Conservation (phyloP, 2,888 invertebrate genomes). For the Drosophila pseudotalamancana region DNA sequence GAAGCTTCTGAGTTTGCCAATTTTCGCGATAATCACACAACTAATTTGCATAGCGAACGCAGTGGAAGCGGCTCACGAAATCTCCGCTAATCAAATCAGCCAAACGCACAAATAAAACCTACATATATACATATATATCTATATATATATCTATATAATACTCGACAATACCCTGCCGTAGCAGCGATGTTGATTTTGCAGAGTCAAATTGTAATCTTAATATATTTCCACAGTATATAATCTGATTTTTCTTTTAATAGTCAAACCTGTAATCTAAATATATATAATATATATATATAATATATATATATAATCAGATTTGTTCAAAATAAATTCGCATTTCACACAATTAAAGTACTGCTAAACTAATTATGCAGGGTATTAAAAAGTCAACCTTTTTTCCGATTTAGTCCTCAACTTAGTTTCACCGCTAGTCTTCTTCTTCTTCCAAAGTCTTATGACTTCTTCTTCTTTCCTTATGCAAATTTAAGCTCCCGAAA, state of each 20-base stretch:
- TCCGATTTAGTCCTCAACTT: too few relatives aligned
- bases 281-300: too few relatives aligned
- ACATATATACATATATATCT: constrained; percentile 3
- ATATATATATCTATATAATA: neutral
- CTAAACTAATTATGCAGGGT: too few relatives aligned
- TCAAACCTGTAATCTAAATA: too few relatives aligned
- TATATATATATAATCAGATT: too few relatives aligned
- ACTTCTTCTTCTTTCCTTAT: neutral
- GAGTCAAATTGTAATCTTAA: too few relatives aligned
- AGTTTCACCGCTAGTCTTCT: neutral
- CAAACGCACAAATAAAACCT: constrained; percentile 36
- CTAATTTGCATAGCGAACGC: constrained; percentile 68
- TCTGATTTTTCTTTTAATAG: too few relatives aligned
- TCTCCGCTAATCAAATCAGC: constrained; percentile 60
- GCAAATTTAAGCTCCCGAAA: constrained; percentile 23
- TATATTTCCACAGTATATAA: too few relatives aligned
- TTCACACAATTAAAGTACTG: too few relatives aligned
- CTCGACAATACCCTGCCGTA: neutral
- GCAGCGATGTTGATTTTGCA: neutral
- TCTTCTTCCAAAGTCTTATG: neutral
- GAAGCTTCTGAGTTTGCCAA: constrained; percentile 41
- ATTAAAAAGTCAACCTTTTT: too few relatives aligned
- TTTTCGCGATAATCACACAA: constrained; percentile 67
- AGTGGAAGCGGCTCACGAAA: constrained; percentile 34
- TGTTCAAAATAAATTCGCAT: too few relatives aligned